Evolutionary conservation across 2,113 vertebrate genomes (phyloP), one percentile per base, ranked within the genome.

Genomic region (Callopanchax toddi): DNA sequence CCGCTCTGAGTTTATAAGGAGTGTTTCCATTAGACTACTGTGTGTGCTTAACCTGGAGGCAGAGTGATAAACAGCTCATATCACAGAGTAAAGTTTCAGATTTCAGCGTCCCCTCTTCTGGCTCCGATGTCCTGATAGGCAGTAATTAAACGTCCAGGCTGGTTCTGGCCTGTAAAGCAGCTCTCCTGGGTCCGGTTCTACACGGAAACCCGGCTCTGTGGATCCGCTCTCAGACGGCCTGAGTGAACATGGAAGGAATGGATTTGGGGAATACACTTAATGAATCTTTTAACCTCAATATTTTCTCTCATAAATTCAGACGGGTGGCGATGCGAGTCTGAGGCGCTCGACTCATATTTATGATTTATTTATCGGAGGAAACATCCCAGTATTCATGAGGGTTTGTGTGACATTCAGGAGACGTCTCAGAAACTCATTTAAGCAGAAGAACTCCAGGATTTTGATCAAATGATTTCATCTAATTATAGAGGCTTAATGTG

Each of bases 121-220:
- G n/a, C n/a, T n/a, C n/a, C n/a, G n/a, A n/a, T n/a, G n/a, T n/a
- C n/a, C n/a, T 76, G 85, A 88, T 79, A 68, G 72, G 64, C 62
- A 53, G 81, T 84, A 85, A 84, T 89, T 90, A 87, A 86, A 88
- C 81, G 79, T 86, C 74, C 80, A 58, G 52, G 69, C 86, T 81
- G 83, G 71, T 85, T 85, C 76, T 68, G 82, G 75, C 82, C 84
- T 83, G 86, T 88, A 84, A 88, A 89, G 72, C 68, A 59, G 78
- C 76, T 89, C 90, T 89, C 86, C 70, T 15, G 88, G 85, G 89
- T 55, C 74, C 50, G 63, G 79, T 72, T 71, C 72, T 78, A 85
- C 85, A 88, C 73, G 76, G 74, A 89, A 76, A 68, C 73, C n/a
- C n/a, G n/a, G n/a, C 69, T 75, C 77, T 45, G 65, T 79, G 84